phyloP scores from a whole-genome alignment of 1,140 invertebrate genomes.

The Colletes latitarsis region DNA sequence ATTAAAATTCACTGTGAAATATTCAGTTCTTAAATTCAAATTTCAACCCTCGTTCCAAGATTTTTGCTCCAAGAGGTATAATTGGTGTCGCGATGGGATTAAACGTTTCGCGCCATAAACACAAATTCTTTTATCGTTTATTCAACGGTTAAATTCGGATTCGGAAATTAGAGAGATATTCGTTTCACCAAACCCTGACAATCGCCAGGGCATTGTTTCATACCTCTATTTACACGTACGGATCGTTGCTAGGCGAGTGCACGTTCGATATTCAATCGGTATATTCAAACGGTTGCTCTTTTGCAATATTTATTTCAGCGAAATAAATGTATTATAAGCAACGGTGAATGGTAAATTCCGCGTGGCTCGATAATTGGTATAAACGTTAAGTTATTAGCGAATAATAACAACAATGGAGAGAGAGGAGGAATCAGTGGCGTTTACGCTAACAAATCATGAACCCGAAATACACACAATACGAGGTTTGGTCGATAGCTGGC shows the following conservation, averaged over 20 bases:
- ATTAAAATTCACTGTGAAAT: no score
- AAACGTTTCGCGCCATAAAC: no score
- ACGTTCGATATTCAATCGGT: neutral
- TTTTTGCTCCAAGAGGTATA: no score
- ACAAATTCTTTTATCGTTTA: no score
- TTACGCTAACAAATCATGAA: slow-evolving; percentile 23
- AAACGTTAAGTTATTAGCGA: slow-evolving; percentile 40
- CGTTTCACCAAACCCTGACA: neutral
- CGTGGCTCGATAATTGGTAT: slow-evolving; percentile 32
- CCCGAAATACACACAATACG: slow-evolving; percentile 1
- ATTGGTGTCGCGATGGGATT: no score
- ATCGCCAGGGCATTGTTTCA: neutral
- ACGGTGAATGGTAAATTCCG: slow-evolving; percentile 22
- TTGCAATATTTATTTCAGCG: slow-evolving; percentile 15
- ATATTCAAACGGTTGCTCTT: neutral
- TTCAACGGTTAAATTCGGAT: no score
- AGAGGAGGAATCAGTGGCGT: neutral
- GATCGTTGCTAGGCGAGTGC: neutral
- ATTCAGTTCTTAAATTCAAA: no score
- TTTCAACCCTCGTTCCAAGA: no score
- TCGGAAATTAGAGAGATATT: neutral
- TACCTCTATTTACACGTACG: neutral
- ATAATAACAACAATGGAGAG: slow-evolving; percentile 27
- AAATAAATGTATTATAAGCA: slow-evolving; percentile 9
- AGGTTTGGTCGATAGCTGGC: neutral